Conservation (phyloP, 2,888 invertebrate genomes). For the Melinaea menophilus region DNA sequence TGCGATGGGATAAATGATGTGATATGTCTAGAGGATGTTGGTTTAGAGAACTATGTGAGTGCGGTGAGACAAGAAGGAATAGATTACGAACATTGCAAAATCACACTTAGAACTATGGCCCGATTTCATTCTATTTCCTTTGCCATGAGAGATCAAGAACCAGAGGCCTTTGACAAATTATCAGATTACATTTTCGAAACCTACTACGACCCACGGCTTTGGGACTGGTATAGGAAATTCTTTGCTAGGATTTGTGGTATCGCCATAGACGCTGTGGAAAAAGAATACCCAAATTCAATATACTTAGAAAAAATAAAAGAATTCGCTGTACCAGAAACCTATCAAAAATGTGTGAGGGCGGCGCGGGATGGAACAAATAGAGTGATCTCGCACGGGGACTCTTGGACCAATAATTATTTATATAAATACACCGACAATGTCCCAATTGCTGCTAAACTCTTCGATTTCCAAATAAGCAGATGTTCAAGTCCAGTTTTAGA, state of each 20-base stretch:
- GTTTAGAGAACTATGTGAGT: slow-evolving; percentile 59
- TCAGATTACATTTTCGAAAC: slow-evolving; percentile 69
- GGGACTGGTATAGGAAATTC: slow-evolving; percentile 78
- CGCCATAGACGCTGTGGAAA: slow-evolving; percentile 80
- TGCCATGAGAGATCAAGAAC: slow-evolving; percentile 77
- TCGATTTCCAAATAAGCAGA: slow-evolving; percentile 84
- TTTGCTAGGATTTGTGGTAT: slow-evolving; percentile 71
- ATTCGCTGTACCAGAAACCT: slow-evolving; percentile 73
- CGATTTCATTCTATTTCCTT: slow-evolving; percentile 79
- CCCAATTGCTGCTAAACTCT: slow-evolving; percentile 73
- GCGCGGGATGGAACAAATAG: slow-evolving; percentile 60
- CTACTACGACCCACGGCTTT: slow-evolving; percentile 75
- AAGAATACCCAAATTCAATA: slow-evolving; percentile 78
- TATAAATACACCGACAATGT: slow-evolving; percentile 55
- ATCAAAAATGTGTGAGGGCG: slow-evolving; percentile 67
- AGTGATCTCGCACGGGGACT: slow-evolving; percentile 84
- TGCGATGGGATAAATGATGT: slow-evolving; percentile 77
- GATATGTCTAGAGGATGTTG: slow-evolving; percentile 76
- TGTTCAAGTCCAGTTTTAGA: slow-evolving; percentile 79
- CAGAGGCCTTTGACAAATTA: slow-evolving; percentile 65
- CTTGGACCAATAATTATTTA: slow-evolving; percentile 87
- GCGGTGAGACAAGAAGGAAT: slow-evolving; percentile 73
- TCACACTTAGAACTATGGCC: slow-evolving; percentile 73
- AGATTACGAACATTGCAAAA: slow-evolving; percentile 67
- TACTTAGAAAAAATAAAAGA: slow-evolving; percentile 77